Conservation (phyloP, 2,113 vertebrate genomes). For the Microtus oregoni region DNA sequence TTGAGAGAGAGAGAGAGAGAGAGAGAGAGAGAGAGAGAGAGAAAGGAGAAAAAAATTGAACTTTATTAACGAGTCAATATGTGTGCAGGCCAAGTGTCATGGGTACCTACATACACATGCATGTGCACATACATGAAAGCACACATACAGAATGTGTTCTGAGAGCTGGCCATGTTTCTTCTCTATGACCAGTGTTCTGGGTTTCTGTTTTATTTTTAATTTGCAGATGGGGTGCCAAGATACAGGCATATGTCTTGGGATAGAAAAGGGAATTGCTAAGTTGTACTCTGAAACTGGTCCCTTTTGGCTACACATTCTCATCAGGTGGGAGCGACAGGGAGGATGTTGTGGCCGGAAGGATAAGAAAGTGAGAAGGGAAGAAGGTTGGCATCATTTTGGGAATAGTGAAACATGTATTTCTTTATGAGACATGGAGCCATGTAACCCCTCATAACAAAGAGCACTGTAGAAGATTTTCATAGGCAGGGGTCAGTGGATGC, state of each 20-base stretch:
- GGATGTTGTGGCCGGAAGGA: neutral
- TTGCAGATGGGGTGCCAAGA: neutral
- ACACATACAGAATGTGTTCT: neutral
- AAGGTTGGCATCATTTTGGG: neutral
- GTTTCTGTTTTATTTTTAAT: neutral
- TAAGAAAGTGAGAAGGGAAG: neutral
- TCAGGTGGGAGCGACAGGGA: neutral
- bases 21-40: neutral
- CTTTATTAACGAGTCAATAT: conserved; percentile 1
- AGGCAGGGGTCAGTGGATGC: neutral
- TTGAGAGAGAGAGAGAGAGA: neutral
- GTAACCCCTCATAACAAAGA: neutral
- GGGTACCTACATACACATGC: neutral
- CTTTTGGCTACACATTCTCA: neutral
- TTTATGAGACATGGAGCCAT: neutral
- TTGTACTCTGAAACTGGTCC: neutral
- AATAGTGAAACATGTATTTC: neutral
- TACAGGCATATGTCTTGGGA: neutral
- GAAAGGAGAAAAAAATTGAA: neutral
- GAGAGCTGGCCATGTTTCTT: neutral
- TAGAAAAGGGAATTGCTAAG: neutral
- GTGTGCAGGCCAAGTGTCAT: neutral
- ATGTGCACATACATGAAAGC: no score
- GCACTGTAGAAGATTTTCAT: neutral
- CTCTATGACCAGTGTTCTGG: neutral